These are phyloP conservation scores for Caenorhabditis latens DNA, from an alignment of 1,140 invertebrate species.

Conservation along the genomic window DNA sequence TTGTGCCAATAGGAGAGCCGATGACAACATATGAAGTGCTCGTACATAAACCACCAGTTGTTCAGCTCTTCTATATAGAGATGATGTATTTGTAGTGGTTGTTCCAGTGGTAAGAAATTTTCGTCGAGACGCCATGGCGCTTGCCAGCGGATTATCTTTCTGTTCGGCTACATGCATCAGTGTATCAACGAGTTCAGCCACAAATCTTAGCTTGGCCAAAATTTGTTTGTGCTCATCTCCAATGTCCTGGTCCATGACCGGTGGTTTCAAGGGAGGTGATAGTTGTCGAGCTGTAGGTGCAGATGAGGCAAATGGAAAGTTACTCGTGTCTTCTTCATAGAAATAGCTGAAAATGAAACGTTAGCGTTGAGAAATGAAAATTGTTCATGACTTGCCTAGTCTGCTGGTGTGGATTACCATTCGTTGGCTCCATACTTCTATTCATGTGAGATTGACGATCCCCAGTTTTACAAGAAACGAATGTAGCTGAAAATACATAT, in stretches of 20 bases:
- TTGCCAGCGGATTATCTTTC: conserved; percentile 82
- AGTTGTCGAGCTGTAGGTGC: not conserved
- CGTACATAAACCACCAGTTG: conserved; percentile 90
- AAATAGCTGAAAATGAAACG: no score
- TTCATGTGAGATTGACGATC: no score
- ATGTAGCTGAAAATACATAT: no score
- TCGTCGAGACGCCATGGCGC: conserved; percentile 64
- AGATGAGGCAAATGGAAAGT: no score
- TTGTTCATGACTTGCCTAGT: no score
- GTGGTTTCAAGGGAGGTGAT: conserved; percentile 80
- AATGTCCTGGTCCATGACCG: conserved; percentile 93
- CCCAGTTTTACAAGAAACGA: no score
- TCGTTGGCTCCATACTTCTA: no score
- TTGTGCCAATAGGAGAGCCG: conserved; percentile 89
- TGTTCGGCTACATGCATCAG: conserved; percentile 87
- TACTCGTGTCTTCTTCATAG: no score
- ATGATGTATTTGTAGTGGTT: conserved; percentile 59
- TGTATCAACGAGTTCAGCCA: conserved; percentile 90
- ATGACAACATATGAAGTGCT: conserved; percentile 91
- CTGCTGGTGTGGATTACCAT: no score
- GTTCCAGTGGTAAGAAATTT: conserved; percentile 5
- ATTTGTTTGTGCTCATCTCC: conserved; percentile 90
- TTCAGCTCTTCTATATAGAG: conserved; percentile 83
- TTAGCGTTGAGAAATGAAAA: no score
- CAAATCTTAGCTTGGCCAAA: conserved; percentile 91